Percentiles rank a stretch among this genome's conserved stretches.
These are phyloP conservation scores for Cryptocephalus primarius DNA, from an alignment of 2,888 invertebrate genomes.

Conservation along the genomic window DNA sequence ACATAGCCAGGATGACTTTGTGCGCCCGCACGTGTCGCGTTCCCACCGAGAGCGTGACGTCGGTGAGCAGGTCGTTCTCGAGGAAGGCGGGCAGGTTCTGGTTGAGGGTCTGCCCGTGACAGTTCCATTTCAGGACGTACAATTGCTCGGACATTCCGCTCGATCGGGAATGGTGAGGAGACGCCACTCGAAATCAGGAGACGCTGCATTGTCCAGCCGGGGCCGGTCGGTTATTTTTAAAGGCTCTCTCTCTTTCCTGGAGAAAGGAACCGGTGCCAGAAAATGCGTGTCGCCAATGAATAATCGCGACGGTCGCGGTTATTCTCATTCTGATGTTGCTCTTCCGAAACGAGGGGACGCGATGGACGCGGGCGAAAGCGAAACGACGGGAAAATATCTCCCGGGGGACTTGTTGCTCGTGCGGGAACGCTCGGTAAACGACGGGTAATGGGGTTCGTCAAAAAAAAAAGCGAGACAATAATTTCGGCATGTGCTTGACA, in stretches of 20 bases:
- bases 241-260: conserved; percentile 22
- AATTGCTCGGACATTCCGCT: conserved; percentile 22
- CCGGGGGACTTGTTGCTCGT: too few species aligned
- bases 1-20: conserved; percentile 75
- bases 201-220: conserved; percentile 31
- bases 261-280: conserved; percentile 37
- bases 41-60: conserved; percentile 78
- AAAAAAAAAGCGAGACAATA: too few species aligned
- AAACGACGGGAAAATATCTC: too few species aligned
- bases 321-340: too few species aligned
- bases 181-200: not conserved
- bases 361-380: too few species aligned
- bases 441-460: too few species aligned
- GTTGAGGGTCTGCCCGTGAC: conserved; percentile 43
- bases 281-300: conserved; percentile 16
- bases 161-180: not conserved
- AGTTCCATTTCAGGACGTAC: conserved; percentile 35
- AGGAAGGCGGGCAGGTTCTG: conserved; percentile 68
- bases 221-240: conserved; percentile 27
- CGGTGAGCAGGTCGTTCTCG: conserved; percentile 71
- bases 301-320: too few species aligned
- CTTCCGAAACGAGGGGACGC: too few species aligned
- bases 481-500: too few species aligned
- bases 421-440: too few species aligned
- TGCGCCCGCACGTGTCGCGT: conserved; percentile 78